phyloP scores from a whole-genome alignment of 1,140 invertebrate genomes.

The Parapsyche elsis region DNA sequence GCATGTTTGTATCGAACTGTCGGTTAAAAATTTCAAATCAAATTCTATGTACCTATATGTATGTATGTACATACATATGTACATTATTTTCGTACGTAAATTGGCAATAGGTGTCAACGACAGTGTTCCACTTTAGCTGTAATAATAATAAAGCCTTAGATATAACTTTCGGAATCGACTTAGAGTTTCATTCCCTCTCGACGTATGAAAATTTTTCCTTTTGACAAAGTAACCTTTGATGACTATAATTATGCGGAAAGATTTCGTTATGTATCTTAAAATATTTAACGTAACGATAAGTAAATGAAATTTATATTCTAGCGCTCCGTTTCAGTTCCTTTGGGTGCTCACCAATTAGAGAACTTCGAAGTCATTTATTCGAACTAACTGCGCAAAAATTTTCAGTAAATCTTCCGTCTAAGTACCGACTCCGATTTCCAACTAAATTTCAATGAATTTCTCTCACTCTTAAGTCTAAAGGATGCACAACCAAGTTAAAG shows the following conservation, averaged over 20 bases:
- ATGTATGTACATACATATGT: no score
- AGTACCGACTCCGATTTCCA: not conserved
- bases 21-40: no score
- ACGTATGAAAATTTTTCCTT: constrained; percentile 12
- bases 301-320: constrained; percentile 22
- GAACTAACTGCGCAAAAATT: not conserved
- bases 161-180: not conserved
- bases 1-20: no score
- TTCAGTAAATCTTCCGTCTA: not conserved
- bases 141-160: not conserved
- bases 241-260: constrained; percentile 6
- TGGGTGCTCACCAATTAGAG: not conserved
- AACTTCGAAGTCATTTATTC: not conserved
- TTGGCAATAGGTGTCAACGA: not conserved
- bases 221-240: constrained; percentile 14
- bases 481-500: no score
- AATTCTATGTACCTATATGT: no score
- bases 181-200: not conserved
- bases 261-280: not conserved
- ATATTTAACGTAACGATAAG: not conserved
- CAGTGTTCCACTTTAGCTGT: not conserved
- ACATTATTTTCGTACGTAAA: no score
- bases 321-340: not conserved
- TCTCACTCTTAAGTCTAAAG: no score
- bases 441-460: not conserved